A percentile compares a stretch with the other conserved stretches of the same genome.
phyloP scores from a whole-genome alignment of 2,113 vertebrate genomes.

The Axis porcinus region DNA sequence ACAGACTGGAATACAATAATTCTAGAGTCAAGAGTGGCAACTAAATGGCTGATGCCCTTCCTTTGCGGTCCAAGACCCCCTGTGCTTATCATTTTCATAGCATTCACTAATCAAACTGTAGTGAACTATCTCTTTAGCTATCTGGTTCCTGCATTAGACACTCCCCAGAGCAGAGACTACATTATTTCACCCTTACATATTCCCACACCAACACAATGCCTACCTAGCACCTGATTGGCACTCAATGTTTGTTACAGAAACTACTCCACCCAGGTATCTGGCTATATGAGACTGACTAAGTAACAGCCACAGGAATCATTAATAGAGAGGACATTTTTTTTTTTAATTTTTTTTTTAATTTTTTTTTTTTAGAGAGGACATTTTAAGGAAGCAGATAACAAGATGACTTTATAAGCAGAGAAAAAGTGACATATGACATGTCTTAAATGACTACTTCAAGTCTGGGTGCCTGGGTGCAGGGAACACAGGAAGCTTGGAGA shows the following conservation, averaged over 20 bases:
- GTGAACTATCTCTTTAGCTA: background rate
- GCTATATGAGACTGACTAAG: background rate
- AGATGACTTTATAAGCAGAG: background rate
- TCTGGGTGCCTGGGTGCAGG: background rate
- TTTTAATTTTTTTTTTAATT: too few relatives aligned
- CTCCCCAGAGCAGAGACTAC: background rate
- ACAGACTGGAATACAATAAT: background rate
- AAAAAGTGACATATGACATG: background rate
- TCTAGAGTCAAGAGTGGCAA: background rate
- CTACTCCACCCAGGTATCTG: background rate
- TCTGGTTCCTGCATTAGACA: background rate
- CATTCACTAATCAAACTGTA: background rate
- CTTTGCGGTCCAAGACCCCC: background rate
- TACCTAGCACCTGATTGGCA: background rate
- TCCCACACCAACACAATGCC: background rate
- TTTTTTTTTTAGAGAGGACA: background rate
- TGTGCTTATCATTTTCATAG: background rate
- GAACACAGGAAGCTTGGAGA: background rate
- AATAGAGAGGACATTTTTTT: background rate
- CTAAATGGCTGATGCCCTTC: background rate
- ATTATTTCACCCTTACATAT: background rate
- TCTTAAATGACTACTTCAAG: background rate
- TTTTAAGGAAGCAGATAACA: slow-evolving; percentile 25
- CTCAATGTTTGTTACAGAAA: slow-evolving; percentile 3
- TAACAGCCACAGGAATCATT: background rate